These are phyloP conservation scores for Phengaris arion DNA, from an alignment of 2,888 invertebrate species.

Conservation along the genomic window DNA sequence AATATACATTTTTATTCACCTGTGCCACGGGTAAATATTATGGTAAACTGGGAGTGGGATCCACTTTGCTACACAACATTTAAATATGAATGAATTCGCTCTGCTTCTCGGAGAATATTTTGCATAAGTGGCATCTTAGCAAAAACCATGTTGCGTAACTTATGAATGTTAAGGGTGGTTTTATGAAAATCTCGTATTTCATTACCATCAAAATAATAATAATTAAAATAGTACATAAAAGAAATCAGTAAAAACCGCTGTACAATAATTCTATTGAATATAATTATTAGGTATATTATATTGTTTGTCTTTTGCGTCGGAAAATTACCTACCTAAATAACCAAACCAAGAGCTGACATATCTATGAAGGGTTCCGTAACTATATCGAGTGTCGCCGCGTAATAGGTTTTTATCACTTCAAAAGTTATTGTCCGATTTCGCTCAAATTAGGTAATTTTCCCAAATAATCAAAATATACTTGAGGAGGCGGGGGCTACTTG, in stretches of 20 bases:
- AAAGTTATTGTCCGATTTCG: too few species aligned
- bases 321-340: neutral
- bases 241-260: neutral
- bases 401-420: too few species aligned
- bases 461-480: too few species aligned
- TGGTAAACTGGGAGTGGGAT: conserved; percentile 6
- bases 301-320: neutral
- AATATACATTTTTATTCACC: neutral
- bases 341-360: too few species aligned
- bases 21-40: neutral
- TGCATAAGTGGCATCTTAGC: conserved; percentile 24
- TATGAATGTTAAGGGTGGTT: conserved; percentile 8
- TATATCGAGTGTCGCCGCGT: too few species aligned
- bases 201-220: conserved; percentile 1
- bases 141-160: conserved; percentile 13
- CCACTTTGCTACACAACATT: conserved; percentile 26
- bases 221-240: neutral
- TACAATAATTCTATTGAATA: neutral
- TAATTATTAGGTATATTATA: too few species aligned
- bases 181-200: neutral
- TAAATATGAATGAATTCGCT: conserved; percentile 25
- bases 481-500: too few species aligned
- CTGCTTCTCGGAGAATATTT: conserved; percentile 20
- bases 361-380: too few species aligned
- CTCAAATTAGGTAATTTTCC: too few species aligned